A percentile compares a stretch with the other conserved stretches of the same genome.
Conservation (phyloP, 2,888 invertebrate genomes). For the Drosophila ezoana region DNA sequence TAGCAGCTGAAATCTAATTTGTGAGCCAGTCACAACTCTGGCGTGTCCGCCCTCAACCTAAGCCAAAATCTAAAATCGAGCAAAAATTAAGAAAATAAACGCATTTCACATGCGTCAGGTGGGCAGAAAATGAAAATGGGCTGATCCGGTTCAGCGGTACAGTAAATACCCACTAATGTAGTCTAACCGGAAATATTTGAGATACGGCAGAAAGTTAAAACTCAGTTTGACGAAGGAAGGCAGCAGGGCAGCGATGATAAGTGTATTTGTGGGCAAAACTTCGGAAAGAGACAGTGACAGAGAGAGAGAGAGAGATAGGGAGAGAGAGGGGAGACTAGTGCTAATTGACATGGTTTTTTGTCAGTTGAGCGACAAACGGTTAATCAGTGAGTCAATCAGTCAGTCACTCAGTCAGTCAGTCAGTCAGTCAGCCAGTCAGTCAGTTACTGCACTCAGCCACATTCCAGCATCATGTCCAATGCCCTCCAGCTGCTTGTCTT, state of each 20-base stretch:
- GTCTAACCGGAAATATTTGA: no score
- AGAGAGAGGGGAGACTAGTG: neutral
- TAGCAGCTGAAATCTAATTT: slow-evolving; percentile 49
- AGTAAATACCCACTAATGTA: neutral
- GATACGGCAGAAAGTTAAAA: no score
- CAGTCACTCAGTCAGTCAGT: slow-evolving; percentile 38
- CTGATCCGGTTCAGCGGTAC: neutral
- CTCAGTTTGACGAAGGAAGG: no score
- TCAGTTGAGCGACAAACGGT: slow-evolving; percentile 6
- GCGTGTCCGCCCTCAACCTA: no score
- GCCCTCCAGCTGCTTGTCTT: slow-evolving; percentile 45
- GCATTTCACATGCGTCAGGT: slow-evolving; percentile 33
- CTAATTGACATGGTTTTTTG: slow-evolving; percentile 27
- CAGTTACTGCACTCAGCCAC: slow-evolving; percentile 11
- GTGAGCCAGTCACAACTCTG: slow-evolving; percentile 11
- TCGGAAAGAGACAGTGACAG: no score
- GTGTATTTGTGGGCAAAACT: neutral
- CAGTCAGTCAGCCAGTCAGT: slow-evolving; percentile 28
- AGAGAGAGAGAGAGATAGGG: neutral
- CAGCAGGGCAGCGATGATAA: neutral
- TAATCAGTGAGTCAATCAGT: slow-evolving; percentile 1
- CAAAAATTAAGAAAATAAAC: slow-evolving; percentile 4
- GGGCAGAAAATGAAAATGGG: neutral
- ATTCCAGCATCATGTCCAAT: slow-evolving; percentile 22
- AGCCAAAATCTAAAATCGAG: slow-evolving; percentile 5